Percentiles rank a stretch among this genome's conserved stretches.
phyloP scores from a whole-genome alignment of 2,888 invertebrate genomes.

The Dastarcus helophoroides region DNA sequence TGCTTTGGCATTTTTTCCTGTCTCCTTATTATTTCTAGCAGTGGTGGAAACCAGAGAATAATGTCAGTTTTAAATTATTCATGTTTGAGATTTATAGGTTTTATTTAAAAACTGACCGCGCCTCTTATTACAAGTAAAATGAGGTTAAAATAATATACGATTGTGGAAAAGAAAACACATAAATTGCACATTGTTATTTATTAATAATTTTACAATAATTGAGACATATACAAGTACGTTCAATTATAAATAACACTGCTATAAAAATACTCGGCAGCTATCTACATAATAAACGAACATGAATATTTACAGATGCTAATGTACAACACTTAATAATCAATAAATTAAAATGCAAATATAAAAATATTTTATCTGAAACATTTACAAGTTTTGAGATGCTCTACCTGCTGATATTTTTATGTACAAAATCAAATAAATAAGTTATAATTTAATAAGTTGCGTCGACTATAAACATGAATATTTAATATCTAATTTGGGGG shows the following conservation, averaged over 20 bases:
- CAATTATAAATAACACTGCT: slow-evolving; percentile 20
- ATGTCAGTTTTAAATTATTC: no score
- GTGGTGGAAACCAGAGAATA: no score
- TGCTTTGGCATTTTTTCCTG: no score
- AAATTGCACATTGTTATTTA: slow-evolving; percentile 16
- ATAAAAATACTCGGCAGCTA: slow-evolving; percentile 19
- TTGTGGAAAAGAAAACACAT: slow-evolving; percentile 1
- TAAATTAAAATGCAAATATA: slow-evolving; percentile 21
- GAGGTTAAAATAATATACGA: no score
- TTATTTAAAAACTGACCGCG: no score
- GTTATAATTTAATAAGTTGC: no score
- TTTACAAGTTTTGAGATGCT: slow-evolving; percentile 26
- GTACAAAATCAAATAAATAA: slow-evolving; percentile 23
- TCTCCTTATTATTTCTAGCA: no score
- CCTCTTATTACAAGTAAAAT: no score
- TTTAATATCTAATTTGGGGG: no score
- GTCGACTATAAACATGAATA: no score
- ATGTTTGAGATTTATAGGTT: no score
- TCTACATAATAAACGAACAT: slow-evolving; percentile 18
- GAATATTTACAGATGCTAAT: slow-evolving; percentile 21
- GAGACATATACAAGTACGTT: slow-evolving; percentile 25
- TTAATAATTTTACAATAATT: slow-evolving; percentile 22
- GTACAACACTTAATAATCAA: slow-evolving; percentile 20
- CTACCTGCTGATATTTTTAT: slow-evolving; percentile 27
- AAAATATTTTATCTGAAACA: slow-evolving; percentile 17